These are phyloP conservation scores for Astreopora myriophthalma DNA, from an alignment of 64 coral and sea anemone species.

Conservation along the genomic window DNA sequence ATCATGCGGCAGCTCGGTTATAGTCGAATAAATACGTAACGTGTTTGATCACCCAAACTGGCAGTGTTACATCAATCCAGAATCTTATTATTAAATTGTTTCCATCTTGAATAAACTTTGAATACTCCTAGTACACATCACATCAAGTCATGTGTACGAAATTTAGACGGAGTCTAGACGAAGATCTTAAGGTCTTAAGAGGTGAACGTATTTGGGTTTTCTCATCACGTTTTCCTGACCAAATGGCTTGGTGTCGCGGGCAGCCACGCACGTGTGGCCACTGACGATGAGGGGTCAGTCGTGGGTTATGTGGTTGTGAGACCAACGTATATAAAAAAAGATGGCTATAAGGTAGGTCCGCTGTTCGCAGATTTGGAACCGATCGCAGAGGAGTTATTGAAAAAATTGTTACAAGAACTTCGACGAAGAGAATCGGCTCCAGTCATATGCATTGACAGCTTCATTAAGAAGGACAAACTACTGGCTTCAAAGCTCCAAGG, in stretches of 20 bases:
- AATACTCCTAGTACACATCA: too few species aligned
- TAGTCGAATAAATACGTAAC: too few species aligned
- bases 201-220: constrained; percentile 14
- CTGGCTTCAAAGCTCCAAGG: not conserved
- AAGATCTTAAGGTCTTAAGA: too few species aligned
- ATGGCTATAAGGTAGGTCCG: constrained; percentile 18
- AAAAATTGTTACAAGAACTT: constrained; percentile 19
- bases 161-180: too few species aligned
- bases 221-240: constrained; percentile 9
- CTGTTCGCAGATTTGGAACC: not conserved
- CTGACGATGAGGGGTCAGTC: not conserved
- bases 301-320: not conserved
- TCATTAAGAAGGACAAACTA: not conserved
- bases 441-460: not conserved
- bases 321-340: not conserved
- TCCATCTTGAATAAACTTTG: too few species aligned
- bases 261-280: constrained; percentile 15
- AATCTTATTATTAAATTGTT: too few species aligned
- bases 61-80: too few species aligned
- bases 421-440: not conserved
- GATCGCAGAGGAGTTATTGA: constrained; percentile 3
- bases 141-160: too few species aligned
- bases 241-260: not conserved
- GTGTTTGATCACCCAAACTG: too few species aligned
- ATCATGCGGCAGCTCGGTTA: too few species aligned